phyloP scores from a whole-genome alignment of 2,888 invertebrate genomes.

The Macrophya annulata region DNA sequence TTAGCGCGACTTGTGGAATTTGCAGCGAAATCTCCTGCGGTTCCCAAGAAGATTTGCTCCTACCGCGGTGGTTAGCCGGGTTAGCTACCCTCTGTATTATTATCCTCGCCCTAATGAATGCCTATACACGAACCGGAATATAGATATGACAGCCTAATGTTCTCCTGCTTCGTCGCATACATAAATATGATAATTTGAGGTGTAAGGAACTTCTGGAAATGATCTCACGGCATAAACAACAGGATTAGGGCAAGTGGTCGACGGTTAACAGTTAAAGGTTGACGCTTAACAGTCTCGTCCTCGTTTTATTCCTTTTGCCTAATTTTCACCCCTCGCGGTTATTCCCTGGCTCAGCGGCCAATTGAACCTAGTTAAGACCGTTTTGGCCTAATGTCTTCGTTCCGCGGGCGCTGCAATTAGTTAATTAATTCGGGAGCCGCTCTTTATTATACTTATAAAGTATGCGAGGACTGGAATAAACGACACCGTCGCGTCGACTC shows the following conservation, averaged over 20 bases:
- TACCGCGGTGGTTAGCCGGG: constrained; percentile 44
- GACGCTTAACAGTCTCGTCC: constrained; percentile 32
- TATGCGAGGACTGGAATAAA: constrained; percentile 22
- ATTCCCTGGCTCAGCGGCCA: constrained; percentile 9
- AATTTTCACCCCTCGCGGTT: constrained; percentile 26
- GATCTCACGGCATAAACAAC: constrained; percentile 46
- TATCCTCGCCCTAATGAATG: constrained; percentile 51
- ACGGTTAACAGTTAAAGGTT: constrained; percentile 46
- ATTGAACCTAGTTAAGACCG: constrained; percentile 35
- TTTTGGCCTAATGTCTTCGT: constrained; percentile 40
- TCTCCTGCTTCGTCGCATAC: constrained; percentile 35
- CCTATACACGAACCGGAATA: constrained; percentile 50
- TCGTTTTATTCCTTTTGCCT: constrained; percentile 28
- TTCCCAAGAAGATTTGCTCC: constrained; percentile 49
- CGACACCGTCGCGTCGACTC: background rate
- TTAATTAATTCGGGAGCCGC: constrained; percentile 21
- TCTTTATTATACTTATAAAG: constrained; percentile 37
- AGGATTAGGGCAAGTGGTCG: constrained; percentile 31
- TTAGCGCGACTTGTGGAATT: constrained; percentile 49
- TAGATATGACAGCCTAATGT: constrained; percentile 42
- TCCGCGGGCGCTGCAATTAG: constrained; percentile 22
- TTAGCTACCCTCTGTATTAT: constrained; percentile 48
- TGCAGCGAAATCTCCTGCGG: constrained; percentile 44
- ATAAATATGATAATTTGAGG: constrained; percentile 48
- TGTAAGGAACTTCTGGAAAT: constrained; percentile 42